Conservation (phyloP, 2,888 invertebrate species). For the Volucella inflata region DNA sequence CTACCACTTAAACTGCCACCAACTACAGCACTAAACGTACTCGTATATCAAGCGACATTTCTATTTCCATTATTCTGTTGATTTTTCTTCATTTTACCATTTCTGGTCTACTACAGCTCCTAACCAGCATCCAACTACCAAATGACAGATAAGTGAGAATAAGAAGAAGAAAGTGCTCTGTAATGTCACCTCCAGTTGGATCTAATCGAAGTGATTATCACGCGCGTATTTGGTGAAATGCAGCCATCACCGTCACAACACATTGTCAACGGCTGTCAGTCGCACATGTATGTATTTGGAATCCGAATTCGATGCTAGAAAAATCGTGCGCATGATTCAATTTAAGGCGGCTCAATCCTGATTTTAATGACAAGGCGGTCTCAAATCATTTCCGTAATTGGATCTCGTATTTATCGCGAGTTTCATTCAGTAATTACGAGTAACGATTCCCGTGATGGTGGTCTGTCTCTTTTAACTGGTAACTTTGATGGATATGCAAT, state of each 20-base stretch:
- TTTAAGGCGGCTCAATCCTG: slow-evolving; percentile 56
- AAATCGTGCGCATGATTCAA: slow-evolving; percentile 50
- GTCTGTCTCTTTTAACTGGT: slow-evolving; percentile 30
- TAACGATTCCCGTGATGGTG: slow-evolving; percentile 58
- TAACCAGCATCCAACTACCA: background rate
- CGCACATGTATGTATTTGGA: slow-evolving; percentile 45
- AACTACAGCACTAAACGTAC: slow-evolving; percentile 13
- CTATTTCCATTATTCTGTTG: slow-evolving; percentile 27
- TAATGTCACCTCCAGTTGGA: slow-evolving; percentile 62
- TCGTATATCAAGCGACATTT: slow-evolving; percentile 43
- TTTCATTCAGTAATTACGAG: slow-evolving; percentile 50
- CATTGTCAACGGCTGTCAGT: slow-evolving; percentile 72
- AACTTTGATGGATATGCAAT: slow-evolving; percentile 52
- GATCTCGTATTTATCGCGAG: slow-evolving; percentile 57
- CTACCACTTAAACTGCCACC: slow-evolving; percentile 9
- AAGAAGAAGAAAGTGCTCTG: slow-evolving; percentile 42
- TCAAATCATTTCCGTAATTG: slow-evolving; percentile 68
- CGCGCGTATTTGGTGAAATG: slow-evolving; percentile 74
- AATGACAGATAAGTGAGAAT: slow-evolving; percentile 10
- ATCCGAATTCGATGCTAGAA: slow-evolving; percentile 27
- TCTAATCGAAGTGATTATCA: slow-evolving; percentile 73
- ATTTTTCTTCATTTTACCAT: slow-evolving; percentile 47
- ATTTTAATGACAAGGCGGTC: slow-evolving; percentile 56
- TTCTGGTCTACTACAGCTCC: slow-evolving; percentile 39
- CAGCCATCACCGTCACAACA: slow-evolving; percentile 71